These are phyloP conservation scores for Physocephala rufipes DNA, from an alignment of 2,888 invertebrate species.

Conservation along the genomic window DNA sequence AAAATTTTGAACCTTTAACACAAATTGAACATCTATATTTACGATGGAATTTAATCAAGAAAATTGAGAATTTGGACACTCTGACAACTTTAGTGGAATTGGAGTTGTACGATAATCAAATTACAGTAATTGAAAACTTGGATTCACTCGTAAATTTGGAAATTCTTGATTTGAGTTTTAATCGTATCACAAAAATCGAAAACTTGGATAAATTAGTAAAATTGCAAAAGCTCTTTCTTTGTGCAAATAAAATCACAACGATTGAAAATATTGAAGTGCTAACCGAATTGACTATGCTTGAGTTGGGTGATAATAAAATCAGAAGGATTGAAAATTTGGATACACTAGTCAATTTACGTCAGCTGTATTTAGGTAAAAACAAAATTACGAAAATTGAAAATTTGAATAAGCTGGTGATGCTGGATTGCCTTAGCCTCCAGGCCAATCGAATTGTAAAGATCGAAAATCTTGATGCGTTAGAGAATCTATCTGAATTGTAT, in stretches of 20 bases:
- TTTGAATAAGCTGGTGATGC: constrained; percentile 74
- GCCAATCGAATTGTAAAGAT: constrained; percentile 89
- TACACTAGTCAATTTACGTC: constrained; percentile 76
- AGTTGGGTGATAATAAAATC: constrained; percentile 94
- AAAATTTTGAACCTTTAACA: constrained; percentile 81
- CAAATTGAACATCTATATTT: constrained; percentile 83
- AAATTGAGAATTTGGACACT: constrained; percentile 87
- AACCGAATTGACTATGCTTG: constrained; percentile 81
- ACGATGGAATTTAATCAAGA: constrained; percentile 94
- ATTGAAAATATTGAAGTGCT: constrained; percentile 90
- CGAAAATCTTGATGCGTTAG: constrained; percentile 81
- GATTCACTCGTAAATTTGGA: constrained; percentile 86
- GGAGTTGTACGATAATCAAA: constrained; percentile 97
- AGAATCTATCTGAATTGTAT: constrained; percentile 85
- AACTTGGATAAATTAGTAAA: constrained; percentile 80
- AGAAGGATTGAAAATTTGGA: constrained; percentile 89
- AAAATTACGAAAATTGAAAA: constrained; percentile 90
- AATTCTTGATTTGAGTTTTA: constrained; percentile 93
- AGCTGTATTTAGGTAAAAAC: constrained; percentile 92
- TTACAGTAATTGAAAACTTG: constrained; percentile 90
- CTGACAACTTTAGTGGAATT: constrained; percentile 83
- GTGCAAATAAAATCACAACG: constrained; percentile 86
- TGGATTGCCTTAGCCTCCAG: constrained; percentile 87
- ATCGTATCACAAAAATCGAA: constrained; percentile 87
- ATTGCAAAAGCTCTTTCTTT: constrained; percentile 84